Base-by-base conservation (phyloP, 2,113 vertebrate genomes). In the Myocastor coypus region DNA sequence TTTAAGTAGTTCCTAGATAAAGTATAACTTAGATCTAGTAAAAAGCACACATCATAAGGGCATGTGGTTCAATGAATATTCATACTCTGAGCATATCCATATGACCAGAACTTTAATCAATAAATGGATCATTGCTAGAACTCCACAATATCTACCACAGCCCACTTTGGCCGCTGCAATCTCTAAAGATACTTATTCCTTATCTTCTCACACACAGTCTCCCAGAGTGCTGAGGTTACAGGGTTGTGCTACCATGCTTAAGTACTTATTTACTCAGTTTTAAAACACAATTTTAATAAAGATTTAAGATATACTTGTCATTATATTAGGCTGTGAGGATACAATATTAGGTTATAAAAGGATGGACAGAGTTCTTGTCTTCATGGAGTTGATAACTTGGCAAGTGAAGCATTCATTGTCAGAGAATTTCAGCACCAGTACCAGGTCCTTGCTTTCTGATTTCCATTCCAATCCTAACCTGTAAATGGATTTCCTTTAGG, bases 401-500 rank as follows among this genome's bases (percentile, higher is more conserved):
- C 37, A 92, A 83, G 83, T 77, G 69, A 89, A 92, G 17, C 8
- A 10, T 82, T 73, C 17, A 3, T 42, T 57, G 37, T 83, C n/a
- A 69, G 57, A 89, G n/a, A 66, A 66, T 66, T 77, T 26, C 24
- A 37, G 57, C n/a, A 52, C 26, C 10, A 4, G 16, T 12, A 13
- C n/a, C 19, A 89, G 86, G 32, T 40, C 88, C 59, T 94, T 69
- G 20, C 59, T 75, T 92, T 93, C 57, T 57, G 59, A 80, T 96
- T 93, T 92, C 57, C 20, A 82, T 92, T 94, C 46, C 37, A 73
- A 14, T 84, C 90, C 84, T 88, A 77, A 71, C 19, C 85, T 92
- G 30, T 12, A 50, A 89, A 83, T 91, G 55, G 83, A 85, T 95
- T 95, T 95, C 71, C 85, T 95, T 94, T 89, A 86, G 68, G 28